Evolutionary conservation across 1,140 invertebrate genomes (phyloP), one percentile per base, ranked within the genome.

Genomic region (Pseudomyrmex dendroicus): DNA sequence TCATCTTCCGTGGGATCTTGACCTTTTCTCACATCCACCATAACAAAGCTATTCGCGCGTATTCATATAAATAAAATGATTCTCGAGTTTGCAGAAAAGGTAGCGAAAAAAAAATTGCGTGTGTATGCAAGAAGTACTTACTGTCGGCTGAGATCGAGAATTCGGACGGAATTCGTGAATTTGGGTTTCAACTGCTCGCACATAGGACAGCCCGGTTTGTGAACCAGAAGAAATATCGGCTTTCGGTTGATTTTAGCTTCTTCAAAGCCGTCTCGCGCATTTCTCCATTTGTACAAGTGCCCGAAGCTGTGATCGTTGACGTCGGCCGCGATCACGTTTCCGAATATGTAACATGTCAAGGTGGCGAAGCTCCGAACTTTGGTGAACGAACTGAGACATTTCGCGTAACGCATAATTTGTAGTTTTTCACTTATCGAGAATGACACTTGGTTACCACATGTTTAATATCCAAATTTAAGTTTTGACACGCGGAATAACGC

Each of bases 151-250:
- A 93, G 87, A 78, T 92, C 89, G 25, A 91, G 87, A 8, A 92
- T 77, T 64, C 86, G 87, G 0, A 92, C 35, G 2, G 91, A 92
- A 9, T 87, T 91, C 2, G 70, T 70, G 66, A 93, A 89, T 82
- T 88, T 91, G 12, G 87, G 72, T 50, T 92, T 92, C 13, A 93
- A 68, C 52, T 62, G 78, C 2, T 83, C 66, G 17, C 92, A 93
- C 48, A 84, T 67, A 0, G 91, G 90, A 78, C 92, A 93, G 2
- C 78, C 83, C 3, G 17, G 1, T 76, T 80, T 91, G 25, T 93
- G 88, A 1, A 93, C 85, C 0, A 93, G 13, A 1, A 92, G 46
- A 59, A 92, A 92, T 83, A 93, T 86, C 1, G 92, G 91, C 78
- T 92, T 93, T 1, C 73, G 56, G 1, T 0, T 35, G 17, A 9